Evolutionary conservation across 2,113 vertebrate species (phyloP).

Genomic region (Glareola pratincola): DNA sequence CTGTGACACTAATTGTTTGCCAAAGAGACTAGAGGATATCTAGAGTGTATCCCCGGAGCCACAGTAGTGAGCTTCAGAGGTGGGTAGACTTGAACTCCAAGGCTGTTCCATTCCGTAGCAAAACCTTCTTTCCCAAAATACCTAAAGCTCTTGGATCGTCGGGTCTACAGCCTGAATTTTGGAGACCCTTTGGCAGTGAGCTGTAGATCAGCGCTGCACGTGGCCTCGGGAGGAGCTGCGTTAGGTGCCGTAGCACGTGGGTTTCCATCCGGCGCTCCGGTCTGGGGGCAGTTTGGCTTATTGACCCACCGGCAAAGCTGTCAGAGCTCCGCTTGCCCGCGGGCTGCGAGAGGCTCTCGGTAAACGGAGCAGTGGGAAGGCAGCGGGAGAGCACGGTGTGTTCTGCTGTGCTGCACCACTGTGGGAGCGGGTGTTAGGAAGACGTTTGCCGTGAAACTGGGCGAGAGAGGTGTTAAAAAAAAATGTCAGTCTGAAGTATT

Average conservation of each 20-base stretch:
- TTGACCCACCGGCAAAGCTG: neutral
- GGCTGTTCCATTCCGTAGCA: neutral
- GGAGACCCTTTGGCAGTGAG: neutral
- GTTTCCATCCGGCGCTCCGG: rapidly evolving
- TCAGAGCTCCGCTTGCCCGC: rapidly evolving
- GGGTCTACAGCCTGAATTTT: neutral
- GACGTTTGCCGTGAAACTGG: neutral
- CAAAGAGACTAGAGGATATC: neutral
- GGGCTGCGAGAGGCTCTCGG: neutral
- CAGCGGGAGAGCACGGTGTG: neutral
- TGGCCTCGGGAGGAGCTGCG: rapidly evolving
- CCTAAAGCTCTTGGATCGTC: rapidly evolving
- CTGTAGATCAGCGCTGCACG: rapidly evolving
- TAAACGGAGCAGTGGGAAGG: rapidly evolving
- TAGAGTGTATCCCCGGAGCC: neutral
- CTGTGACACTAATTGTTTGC: neutral
- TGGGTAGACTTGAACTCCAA: neutral
- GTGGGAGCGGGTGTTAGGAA: too few species aligned
- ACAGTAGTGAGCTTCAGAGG: neutral
- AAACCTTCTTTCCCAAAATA: neutral
- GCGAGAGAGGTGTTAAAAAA: neutral
- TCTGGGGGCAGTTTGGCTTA: neutral
- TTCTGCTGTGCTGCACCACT: neutral
- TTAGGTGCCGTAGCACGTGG: neutral
- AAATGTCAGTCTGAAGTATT: rapidly evolving